Evolutionary conservation across 2,113 vertebrate species (phyloP), one percentile per base, ranked within the genome.

Genomic region (Sinocyclocheilus grahami): DNA sequence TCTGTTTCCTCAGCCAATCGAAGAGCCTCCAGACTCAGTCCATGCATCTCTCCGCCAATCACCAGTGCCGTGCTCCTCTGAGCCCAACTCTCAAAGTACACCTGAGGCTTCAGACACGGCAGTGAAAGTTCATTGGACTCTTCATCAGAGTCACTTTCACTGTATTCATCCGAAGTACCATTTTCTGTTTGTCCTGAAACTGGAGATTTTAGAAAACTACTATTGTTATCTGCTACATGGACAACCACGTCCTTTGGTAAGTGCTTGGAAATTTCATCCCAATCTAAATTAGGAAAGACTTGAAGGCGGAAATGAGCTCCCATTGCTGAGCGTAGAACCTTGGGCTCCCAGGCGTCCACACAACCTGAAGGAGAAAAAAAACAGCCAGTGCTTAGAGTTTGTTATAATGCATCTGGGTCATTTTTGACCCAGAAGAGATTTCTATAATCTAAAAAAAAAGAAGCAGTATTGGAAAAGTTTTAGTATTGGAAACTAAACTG

Each of bases 281-380:
- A 99, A 53, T 92, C 92, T 90, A 99, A 88, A 58, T 55, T 94
- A 72, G 93, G 55, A 5, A 96, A 0, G 58, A 99, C 88, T 48
- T 97, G 97, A 42, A 99, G 89, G 51, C 95, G 96, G 92, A 99
- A 99, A 87, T 99, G 98, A 3, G 97, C 97, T 0, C 98, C 98
- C 97, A 99, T 99, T 0, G 96, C 98, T 14, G 97, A 96, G 55
- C 98, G 96, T 3, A 99, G 93, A 78, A 99, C 98, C 93, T 99
- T 99, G 0, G 98, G 98, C 74, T 98, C 97, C 97, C 98, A 99
- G 0, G 91, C 92, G 82, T 99, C 98, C 81, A 98, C 97, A 2
- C 98, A 99, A 80, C 98, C 98, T 99, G 92, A 69, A 82, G 11
- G 9, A 46, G 76, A 6, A 22, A n/a, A 42, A 82, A 4, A 87